Percentiles rank a stretch among this genome's conserved stretches.
Evolutionary conservation across 2,797 vertebrate genomes (phyloP).

Genomic region (Gambusia yucatana): DNA sequence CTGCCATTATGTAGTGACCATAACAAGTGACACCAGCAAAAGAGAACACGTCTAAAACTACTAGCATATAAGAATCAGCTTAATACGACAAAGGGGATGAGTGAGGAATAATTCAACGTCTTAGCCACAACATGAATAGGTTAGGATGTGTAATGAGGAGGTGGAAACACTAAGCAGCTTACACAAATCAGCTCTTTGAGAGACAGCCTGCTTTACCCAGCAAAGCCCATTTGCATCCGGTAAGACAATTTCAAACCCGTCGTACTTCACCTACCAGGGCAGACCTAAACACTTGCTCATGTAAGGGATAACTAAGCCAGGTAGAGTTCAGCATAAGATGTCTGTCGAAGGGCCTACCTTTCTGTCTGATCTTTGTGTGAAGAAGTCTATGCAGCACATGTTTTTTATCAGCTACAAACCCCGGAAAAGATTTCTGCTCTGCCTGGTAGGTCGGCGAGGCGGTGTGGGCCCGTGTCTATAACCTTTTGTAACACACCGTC

Average conservation of each 20-base stretch:
- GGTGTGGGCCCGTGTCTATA: conserved; percentile 29
- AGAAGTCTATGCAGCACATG: not conserved
- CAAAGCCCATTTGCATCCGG: conserved; percentile 79
- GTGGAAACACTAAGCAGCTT: conserved; percentile 80
- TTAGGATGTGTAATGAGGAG: conserved; percentile 77
- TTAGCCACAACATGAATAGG: conserved; percentile 70
- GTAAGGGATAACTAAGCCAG: conserved; percentile 36
- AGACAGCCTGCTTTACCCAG: conserved; percentile 67
- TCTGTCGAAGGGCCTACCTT: not conserved
- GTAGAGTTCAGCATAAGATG: conserved; percentile 21
- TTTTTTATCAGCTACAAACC: conserved; percentile 12
- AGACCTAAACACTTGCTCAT: conserved; percentile 40
- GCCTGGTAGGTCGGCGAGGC: not conserved
- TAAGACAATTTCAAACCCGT: conserved; percentile 72
- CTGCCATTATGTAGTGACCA: not conserved
- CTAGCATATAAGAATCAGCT: conserved; percentile 58
- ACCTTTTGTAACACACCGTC: conserved; percentile 47
- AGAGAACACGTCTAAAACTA: conserved; percentile 41
- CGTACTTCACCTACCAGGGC: conserved; percentile 36
- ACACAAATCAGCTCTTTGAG: conserved; percentile 77
- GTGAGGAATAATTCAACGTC: conserved; percentile 65
- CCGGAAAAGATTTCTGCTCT: conserved; percentile 11
- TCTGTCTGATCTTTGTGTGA: conserved; percentile 10
- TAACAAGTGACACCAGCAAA: conserved; percentile 25
- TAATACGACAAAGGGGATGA: conserved; percentile 58